Evolutionary conservation across 2,113 vertebrate genomes (phyloP), one percentile per base, ranked within the genome.

Genomic region (Uropsilus gracilis): DNA sequence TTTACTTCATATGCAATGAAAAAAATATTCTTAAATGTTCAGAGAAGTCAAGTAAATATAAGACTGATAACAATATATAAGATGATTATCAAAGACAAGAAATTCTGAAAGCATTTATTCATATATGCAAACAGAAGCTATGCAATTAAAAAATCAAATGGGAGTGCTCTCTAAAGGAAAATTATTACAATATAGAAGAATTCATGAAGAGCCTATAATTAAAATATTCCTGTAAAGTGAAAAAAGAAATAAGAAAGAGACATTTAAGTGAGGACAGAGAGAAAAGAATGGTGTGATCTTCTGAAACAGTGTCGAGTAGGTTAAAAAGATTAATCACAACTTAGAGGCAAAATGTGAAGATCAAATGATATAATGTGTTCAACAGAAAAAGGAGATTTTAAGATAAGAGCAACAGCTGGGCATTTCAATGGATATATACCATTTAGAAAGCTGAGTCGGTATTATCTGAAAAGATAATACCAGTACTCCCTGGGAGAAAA

Each of bases 11-110:
- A 69, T 61, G 44, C 42, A 90, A 13, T 76, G 32, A 82, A 90
- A 82, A 82, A 1, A 22, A n/a, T 59, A 82, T 93, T 71, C n/a
- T 77, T 91, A 61, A 83, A 61, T 94, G 22, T 16, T 87, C 20
- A 94, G 75, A 78, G 44, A 73, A 69, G 81, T 86, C 11, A 90
- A 93, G 18, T 37, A 88, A 87, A 37, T 63, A 61, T 37, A 42
- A 46, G 12, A 17, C 10, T 24, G 90, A 50, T 77, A 71, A 87
- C 6, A 32, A 39, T 37, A 69, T 28, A n/a, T 68, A 77, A n/a
- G 10, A 81, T 87, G 44, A 37, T 34, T 10, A n/a, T 26, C 48
- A 5, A 80, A 66, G 28, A 73, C 34, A 76, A 86, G 57, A 83
- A 7, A 39, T 84, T 73, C 37, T 72, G 76, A 89, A 94, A 69